Base-by-base conservation (phyloP, 2,797 vertebrate genomes). In the Nasua narica region DNA sequence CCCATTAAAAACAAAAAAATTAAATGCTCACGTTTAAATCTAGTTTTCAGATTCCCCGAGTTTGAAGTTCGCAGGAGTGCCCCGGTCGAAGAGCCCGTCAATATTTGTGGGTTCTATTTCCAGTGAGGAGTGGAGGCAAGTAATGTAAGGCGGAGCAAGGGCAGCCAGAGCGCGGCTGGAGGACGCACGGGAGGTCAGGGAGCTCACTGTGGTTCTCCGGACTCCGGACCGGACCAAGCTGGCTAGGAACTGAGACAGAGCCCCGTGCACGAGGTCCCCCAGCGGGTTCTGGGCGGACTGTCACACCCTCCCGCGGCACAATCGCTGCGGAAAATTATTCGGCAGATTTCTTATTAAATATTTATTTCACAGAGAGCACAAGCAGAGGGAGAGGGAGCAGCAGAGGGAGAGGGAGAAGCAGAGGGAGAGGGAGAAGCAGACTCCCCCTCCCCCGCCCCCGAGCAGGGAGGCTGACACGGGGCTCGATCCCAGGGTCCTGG, bases 61-160 rank as follows among this genome's bases (percentile, higher is more conserved):
- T 83, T 88, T 84, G n/a, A 50, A 35, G n/a, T n/a, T 5, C 11
- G 35, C 43, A 27, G 15, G 6, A 48, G 21, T 9, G 1, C 6
- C 9, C 18, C 46, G 18, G 29, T 25, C 15, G 43, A 32, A 74
- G 18, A 54, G 15, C 13, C 65, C 13, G 7, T 78, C 16, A 15
- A 8, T 16, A 46, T 25, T 7, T 15, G 35, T 14, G 7, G 0
- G 1, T 46, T 35, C 13, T 29, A 0, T 29, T 70, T 81, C 43
- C 54, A 32, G 37, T 35, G 40, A 37, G 16, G 27, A 35, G 6
- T 35, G 11, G 15, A 43, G 11, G 19, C 58, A 8, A 12, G 19
- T 35, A 8, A 27, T 9, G 12, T 25, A 50, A 23, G n/a, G 40
- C 23, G 10, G 43, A 3, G 13, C 35, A 29, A 6, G 4, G 27